Percentiles rank a stretch among this genome's conserved stretches.
Evolutionary conservation across 2,113 vertebrate genomes (phyloP).

Genomic region (Spermophilus dauricus): DNA sequence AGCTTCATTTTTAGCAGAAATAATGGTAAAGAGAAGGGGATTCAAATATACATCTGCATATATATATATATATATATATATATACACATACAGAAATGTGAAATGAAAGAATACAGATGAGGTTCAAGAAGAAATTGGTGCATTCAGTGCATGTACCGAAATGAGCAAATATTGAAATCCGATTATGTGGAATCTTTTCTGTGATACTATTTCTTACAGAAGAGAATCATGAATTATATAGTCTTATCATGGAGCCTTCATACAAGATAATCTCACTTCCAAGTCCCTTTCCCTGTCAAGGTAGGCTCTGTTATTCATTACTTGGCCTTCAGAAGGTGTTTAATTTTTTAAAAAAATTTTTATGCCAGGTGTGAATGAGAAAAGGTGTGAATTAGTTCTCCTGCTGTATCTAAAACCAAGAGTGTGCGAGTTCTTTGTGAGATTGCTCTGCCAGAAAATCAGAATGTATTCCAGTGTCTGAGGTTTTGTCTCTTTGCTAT

Average conservation of each 20-base stretch:
- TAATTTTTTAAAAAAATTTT: neutral
- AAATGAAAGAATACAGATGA: neutral
- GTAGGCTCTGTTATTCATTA: neutral
- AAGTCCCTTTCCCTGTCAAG: neutral
- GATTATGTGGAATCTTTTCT: neutral
- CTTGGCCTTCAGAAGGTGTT: neutral
- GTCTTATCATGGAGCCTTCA: neutral
- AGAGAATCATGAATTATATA: neutral
- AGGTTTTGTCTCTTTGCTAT: neutral
- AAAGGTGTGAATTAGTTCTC: neutral
- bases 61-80: neutral
- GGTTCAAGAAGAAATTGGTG: neutral
- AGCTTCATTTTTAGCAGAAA: slow-evolving; percentile 15
- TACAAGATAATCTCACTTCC: neutral
- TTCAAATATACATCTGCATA: neutral
- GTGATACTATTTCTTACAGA: neutral
- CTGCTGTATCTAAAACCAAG: neutral
- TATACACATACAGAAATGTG: neutral
- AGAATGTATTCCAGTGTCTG: neutral
- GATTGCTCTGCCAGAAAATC: neutral
- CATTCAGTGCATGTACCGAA: neutral
- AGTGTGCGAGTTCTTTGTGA: neutral
- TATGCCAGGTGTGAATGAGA: neutral
- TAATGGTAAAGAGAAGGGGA: neutral
- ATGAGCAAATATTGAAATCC: slow-evolving; percentile 58